Conservation (phyloP, 2,888 invertebrate genomes). For the Catocala nupta region DNA sequence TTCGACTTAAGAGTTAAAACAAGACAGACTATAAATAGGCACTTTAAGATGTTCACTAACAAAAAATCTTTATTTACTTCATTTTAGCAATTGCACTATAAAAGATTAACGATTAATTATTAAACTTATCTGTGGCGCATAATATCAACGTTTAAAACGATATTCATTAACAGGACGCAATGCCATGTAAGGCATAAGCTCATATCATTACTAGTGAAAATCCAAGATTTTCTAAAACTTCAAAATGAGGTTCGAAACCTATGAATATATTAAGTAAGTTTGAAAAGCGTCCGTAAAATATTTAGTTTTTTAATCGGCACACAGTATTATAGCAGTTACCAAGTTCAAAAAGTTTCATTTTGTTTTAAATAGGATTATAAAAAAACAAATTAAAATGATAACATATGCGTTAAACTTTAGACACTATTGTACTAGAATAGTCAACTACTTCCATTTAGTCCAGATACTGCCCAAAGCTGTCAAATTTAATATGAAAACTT, state of each 20-base stretch:
- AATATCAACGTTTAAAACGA: neutral
- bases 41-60: no score
- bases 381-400: slow-evolving; percentile 1
- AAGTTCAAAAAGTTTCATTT: slow-evolving; percentile 20
- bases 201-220: slow-evolving; percentile 29
- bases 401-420: slow-evolving; percentile 4
- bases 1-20: no score
- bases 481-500: neutral
- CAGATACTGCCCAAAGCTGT: slow-evolving; percentile 21
- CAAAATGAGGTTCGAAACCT: slow-evolving; percentile 19
- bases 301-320: slow-evolving; percentile 13
- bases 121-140: no score
- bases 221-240: slow-evolving; percentile 28
- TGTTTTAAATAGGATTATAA: slow-evolving; percentile 10
- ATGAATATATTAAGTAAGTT: neutral
- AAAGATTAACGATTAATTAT: no score
- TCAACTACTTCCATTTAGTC: slow-evolving; percentile 24
- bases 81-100: no score
- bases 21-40: no score
- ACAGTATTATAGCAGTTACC: slow-evolving; percentile 46
- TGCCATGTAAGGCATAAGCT: neutral
- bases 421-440: slow-evolving; percentile 22
- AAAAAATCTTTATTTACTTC: no score
- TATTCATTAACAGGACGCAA: neutral
- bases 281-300: neutral